Evolutionary conservation across 64 coral and sea anemone species (phyloP).

Genomic region (Porites australiensis): DNA sequence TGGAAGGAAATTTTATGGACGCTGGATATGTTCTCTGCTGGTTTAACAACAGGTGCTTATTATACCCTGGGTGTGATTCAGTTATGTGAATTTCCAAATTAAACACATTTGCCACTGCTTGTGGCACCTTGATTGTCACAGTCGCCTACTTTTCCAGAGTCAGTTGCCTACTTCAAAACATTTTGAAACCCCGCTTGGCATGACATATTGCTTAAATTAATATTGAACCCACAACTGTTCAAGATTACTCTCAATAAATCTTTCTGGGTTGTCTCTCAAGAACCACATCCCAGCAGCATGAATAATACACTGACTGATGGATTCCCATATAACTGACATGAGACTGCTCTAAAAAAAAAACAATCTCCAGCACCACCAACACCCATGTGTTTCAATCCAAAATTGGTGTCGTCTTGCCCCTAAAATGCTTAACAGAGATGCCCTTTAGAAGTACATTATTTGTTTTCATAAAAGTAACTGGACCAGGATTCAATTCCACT

Average conservation of each 20-base stretch:
- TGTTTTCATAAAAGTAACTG: slow-evolving; percentile 7
- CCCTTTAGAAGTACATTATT: slow-evolving; percentile 3
- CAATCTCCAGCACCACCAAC: slow-evolving; percentile 71
- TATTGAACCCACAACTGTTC: slow-evolving; percentile 27
- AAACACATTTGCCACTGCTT: slow-evolving; percentile 69
- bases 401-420: slow-evolving; percentile 7
- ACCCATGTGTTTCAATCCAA: slow-evolving; percentile 57
- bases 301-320: background rate
- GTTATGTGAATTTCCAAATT: slow-evolving; percentile 66
- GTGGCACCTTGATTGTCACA: slow-evolving; percentile 78
- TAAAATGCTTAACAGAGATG: slow-evolving; percentile 33
- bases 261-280: slow-evolving; percentile 51
- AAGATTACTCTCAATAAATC: slow-evolving; percentile 54
- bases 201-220: slow-evolving; percentile 48
- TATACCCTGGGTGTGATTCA: slow-evolving; percentile 57
- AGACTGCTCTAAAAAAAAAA: slow-evolving; percentile 43
- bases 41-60: slow-evolving; percentile 5
- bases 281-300: background rate
- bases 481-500: slow-evolving; percentile 34
- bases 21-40: background rate
- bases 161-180: too few relatives aligned
- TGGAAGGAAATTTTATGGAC: background rate
- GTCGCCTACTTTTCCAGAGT: too few relatives aligned
- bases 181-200: too few relatives aligned
- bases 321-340: slow-evolving; percentile 37